Evolutionary conservation across 2,113 vertebrate genomes (phyloP), one percentile per base, ranked within the genome.

Genomic region (Tachuris rubrigastra): DNA sequence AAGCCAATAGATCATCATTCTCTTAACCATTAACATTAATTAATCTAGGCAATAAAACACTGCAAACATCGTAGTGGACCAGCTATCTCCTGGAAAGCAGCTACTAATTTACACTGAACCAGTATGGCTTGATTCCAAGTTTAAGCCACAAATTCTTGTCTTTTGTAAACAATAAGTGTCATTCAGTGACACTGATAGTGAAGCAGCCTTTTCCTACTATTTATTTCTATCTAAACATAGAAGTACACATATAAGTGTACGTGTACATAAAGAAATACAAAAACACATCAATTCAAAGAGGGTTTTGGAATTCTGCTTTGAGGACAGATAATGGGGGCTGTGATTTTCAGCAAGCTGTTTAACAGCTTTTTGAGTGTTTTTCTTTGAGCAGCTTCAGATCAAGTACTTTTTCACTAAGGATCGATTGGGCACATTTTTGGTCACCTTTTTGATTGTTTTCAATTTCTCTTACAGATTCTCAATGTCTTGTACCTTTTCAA

Each of bases 1-100:
- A 96, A 90, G 49, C 65, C 76, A 78, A 52, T 77, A 83, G 87
- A 90, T 94, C 94, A 93, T 91, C 59, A 69, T 93, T 87, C 87
- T 94, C 59, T 93, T 87, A 87, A 59, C 74, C 42, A 80, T 95
- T 94, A 93, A 50, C 78, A 79, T 94, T 95, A 93, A 96, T 95
- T 97, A 96, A 96, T 94, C 75, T 75, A 77, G 67, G 65, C 81
- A 89, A 89, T 96, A 94, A 96, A 93, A 81, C 85, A 93, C 37
- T 69, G 62, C 81, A 85, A 82, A 91, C 63, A 50, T 92, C 53
- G 52, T 87, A 79, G 62, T 74, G 76, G 81, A 87, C 81, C 84
- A 91, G 46, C 47, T 85, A 69, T 93, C 81, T 95, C 77, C 79
- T 95, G 91, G 85, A 74, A 77, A 69, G 35, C 19, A 66, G 9